A percentile compares a stretch with the other conserved stretches of the same genome.
Evolutionary conservation across 2,888 invertebrate species (phyloP).

Genomic region (Schrankia costaestrigalis): DNA sequence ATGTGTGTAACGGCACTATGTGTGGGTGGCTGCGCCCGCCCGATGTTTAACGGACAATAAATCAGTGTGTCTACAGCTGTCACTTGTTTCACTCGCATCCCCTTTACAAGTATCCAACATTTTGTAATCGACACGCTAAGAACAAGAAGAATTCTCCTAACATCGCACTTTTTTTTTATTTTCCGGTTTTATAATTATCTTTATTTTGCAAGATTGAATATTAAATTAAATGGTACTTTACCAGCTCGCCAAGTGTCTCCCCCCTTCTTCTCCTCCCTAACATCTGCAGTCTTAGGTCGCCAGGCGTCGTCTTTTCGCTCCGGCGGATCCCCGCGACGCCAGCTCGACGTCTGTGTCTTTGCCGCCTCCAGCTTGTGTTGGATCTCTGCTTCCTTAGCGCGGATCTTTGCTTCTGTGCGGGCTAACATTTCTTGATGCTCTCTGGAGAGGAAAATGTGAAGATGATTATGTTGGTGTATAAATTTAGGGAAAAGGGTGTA

Average conservation of each 20-base stretch:
- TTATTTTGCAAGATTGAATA: not conserved
- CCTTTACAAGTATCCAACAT: too few species aligned
- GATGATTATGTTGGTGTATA: too few species aligned
- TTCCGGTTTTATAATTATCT: too few species aligned
- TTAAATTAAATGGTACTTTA: conserved; percentile 4
- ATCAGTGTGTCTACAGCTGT: too few species aligned
- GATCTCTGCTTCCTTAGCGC: conserved; percentile 86
- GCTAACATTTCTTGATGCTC: conserved; percentile 85
- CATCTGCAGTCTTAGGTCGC: conserved; percentile 23
- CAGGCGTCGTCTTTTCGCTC: conserved; percentile 19
- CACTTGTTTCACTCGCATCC: too few species aligned
- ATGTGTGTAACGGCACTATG: too few species aligned
- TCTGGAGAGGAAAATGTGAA: conserved; percentile 43
- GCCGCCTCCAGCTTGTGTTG: conserved; percentile 80
- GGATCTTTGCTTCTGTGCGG: conserved; percentile 82
- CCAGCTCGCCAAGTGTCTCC: conserved; percentile 23
- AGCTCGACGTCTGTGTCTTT: conserved; percentile 44
- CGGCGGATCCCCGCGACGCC: conserved; percentile 45
- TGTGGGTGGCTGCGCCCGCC: too few species aligned
- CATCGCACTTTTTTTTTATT: too few species aligned
- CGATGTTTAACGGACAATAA: too few species aligned
- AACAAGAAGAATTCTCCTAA: too few species aligned
- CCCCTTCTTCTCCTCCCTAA: conserved; percentile 29
- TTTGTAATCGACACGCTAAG: too few species aligned
- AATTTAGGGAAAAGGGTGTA: too few species aligned